phyloP scores from a whole-genome alignment of 2,888 invertebrate species.

The Orthosia gracilis region DNA sequence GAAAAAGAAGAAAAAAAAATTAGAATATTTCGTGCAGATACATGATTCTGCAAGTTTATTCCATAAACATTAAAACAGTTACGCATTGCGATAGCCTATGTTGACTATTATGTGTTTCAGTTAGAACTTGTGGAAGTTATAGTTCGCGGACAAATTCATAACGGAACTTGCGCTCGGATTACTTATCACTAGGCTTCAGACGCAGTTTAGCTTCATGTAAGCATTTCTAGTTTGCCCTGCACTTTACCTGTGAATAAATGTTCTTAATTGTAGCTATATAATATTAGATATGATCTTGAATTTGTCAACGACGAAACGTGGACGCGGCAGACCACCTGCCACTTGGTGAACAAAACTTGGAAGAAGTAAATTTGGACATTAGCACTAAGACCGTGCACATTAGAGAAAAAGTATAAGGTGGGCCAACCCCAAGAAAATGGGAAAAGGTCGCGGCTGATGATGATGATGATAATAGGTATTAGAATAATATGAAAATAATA shows the following conservation, averaged over 20 bases:
- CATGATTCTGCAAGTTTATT: not conserved
- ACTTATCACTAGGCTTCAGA: slow-evolving; percentile 65
- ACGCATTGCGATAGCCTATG: slow-evolving; percentile 6
- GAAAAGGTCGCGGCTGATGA: too few relatives aligned
- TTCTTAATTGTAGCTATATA: not conserved
- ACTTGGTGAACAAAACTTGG: too few relatives aligned
- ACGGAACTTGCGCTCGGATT: slow-evolving; percentile 65
- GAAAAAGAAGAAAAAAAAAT: too few relatives aligned
- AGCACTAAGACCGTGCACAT: too few relatives aligned
- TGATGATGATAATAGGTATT: too few relatives aligned
- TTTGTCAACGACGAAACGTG: too few relatives aligned
- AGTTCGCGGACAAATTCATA: slow-evolving; percentile 67
- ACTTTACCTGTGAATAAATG: slow-evolving; percentile 19
- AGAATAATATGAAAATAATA: too few relatives aligned
- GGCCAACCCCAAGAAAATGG: too few relatives aligned
- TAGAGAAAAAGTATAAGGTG: too few relatives aligned
- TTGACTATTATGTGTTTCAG: slow-evolving; percentile 52
- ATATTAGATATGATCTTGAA: too few relatives aligned
- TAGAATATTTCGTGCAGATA: not conserved
- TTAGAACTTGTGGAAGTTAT: slow-evolving; percentile 60
- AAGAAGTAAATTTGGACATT: too few relatives aligned
- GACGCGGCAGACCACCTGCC: too few relatives aligned
- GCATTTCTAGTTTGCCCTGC: slow-evolving; percentile 45
- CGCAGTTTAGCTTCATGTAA: slow-evolving; percentile 46
- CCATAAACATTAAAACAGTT: slow-evolving; percentile 1